Percentiles rank a stretch among this genome's conserved stretches.
These are phyloP conservation scores for Lytechinus pictus DNA, from an alignment of 35 echinoderm and acorn worm species.

Conservation along the genomic window DNA sequence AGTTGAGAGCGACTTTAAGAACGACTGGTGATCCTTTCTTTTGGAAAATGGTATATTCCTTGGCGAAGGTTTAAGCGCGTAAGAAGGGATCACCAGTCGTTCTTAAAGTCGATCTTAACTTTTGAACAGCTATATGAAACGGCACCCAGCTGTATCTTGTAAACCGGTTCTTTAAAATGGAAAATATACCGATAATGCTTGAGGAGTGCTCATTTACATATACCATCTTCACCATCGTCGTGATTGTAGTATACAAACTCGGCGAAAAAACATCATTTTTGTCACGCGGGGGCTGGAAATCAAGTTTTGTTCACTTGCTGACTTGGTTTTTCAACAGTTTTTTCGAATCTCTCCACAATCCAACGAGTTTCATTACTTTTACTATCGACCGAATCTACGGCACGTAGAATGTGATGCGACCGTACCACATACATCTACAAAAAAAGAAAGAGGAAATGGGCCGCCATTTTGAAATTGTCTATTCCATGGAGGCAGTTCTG, in stretches of 20 bases:
- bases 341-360: background rate
- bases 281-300: background rate
- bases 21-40: no score
- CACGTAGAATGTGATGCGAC: background rate
- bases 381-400: background rate
- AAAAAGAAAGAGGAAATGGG: background rate
- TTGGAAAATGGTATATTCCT: no score
- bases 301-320: background rate
- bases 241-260: no score
- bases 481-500: background rate
- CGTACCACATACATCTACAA: background rate
- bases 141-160: no score
- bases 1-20: no score
- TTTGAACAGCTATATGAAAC: no score
- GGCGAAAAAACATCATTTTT: background rate
- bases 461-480: background rate
- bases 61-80: no score
- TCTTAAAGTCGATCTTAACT: no score
- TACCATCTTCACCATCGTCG: no score
- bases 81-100: no score
- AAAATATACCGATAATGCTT: background rate
- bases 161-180: background rate
- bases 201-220: background rate
- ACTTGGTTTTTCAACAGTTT: background rate
- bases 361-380: background rate